Evolutionary conservation across 1,140 invertebrate species (phyloP), one percentile per base, ranked within the genome.

Genomic region (Melipona quadrifasciata): DNA sequence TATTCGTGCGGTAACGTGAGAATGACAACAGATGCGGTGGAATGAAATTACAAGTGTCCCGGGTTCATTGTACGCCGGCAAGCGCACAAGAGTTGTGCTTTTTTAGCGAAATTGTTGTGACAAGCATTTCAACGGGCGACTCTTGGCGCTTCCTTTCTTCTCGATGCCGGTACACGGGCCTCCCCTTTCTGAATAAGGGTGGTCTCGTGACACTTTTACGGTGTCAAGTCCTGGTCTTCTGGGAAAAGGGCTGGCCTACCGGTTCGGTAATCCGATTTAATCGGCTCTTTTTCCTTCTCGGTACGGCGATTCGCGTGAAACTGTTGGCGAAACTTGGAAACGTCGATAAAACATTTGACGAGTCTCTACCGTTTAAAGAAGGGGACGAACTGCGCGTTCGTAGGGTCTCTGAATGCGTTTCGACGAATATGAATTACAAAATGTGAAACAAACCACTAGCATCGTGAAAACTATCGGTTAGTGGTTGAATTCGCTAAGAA

Each of bases 31-130:
- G 93, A 93, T 93, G 93, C 87, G 88, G 75, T 78, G 87, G 85
- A 92, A 92, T 90, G 88, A 90, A 93, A 93, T 93, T 93, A 93
- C 90, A 92, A 92, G 88, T 92, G 89, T 91, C 75, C 55, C 72
- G 75, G 82, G 78, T 76, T 68, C 55, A 89, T 89, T 78, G 81
- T 84, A 81, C 67, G 58, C n/a, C 4, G 65, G 65, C 34, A 17
- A 79, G 64, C 16, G 31, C 47, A 73, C 80, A 2, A 75, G 80
- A 89, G 88, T 91, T 88, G 88, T 84, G 80, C 90, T 88, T 93
- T 92, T 93, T 92, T 88, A 79, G 87, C 84, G 89, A 93, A 93
- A 92, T 93, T 93, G 90, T 92, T 93, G 91, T 93, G 92, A 93
- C 92, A 92, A 84, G 86, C 90, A 83, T 90, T 90, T 91, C 89